Evolutionary conservation across 2,888 invertebrate species (phyloP).

Genomic region (Brachypalpus laphriformis): DNA sequence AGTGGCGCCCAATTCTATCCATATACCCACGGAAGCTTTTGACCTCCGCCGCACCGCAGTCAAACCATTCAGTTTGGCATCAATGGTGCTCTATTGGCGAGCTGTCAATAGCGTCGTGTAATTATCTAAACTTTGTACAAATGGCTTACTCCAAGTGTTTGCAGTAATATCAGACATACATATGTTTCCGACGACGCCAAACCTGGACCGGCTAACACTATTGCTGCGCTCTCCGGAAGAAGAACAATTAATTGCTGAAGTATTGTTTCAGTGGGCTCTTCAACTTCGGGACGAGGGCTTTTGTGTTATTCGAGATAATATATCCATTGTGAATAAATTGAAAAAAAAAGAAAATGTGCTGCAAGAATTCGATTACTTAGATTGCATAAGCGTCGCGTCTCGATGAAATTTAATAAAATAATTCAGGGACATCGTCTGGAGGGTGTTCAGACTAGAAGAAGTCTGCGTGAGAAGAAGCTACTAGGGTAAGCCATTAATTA

Average conservation of each 20-base stretch:
- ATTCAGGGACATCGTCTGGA: slow-evolving; percentile 36
- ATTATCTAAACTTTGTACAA: slow-evolving; percentile 30
- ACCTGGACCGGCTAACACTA: background rate
- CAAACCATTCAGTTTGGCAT: slow-evolving; percentile 29
- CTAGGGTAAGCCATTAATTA: slow-evolving; percentile 35
- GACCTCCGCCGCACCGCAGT: slow-evolving; percentile 54
- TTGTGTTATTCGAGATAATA: background rate
- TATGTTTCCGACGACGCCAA: slow-evolving; percentile 5
- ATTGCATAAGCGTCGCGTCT: slow-evolving; percentile 30
- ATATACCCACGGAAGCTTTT: slow-evolving; percentile 43
- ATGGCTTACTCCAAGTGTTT: slow-evolving; percentile 31
- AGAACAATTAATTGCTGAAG: slow-evolving; percentile 55
- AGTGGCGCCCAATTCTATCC: slow-evolving; percentile 60
- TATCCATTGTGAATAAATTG: slow-evolving; percentile 8
- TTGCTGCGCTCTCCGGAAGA: slow-evolving; percentile 60
- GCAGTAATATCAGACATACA: background rate
- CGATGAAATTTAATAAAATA: slow-evolving; percentile 12
- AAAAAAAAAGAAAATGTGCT: no score
- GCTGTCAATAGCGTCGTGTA: slow-evolving; percentile 15
- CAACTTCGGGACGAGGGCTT: slow-evolving; percentile 8
- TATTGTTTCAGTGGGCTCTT: slow-evolving; percentile 20
- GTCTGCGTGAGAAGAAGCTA: background rate
- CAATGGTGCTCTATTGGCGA: slow-evolving; percentile 52
- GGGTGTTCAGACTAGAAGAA: slow-evolving; percentile 1
- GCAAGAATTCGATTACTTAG: slow-evolving; percentile 43